phyloP scores from a whole-genome alignment of 1,140 invertebrate species.

The Scaptomyza montana region DNA sequence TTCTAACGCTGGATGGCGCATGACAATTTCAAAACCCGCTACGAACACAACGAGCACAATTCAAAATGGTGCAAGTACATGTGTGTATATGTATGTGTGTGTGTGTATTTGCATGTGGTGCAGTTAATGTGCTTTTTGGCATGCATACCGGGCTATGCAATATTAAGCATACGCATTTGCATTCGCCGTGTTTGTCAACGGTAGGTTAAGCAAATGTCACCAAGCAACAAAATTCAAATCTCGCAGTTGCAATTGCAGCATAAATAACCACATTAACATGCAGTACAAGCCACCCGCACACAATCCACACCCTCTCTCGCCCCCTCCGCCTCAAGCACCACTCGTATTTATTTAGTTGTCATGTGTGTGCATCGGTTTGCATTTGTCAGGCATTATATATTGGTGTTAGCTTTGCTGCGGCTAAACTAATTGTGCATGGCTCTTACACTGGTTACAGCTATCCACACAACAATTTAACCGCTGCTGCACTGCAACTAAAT shows the following conservation, averaged over 20 bases:
- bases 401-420: slow-evolving; percentile 70
- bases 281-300: not conserved
- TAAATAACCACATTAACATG: slow-evolving; percentile 41
- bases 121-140: slow-evolving; percentile 78
- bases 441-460: not conserved
- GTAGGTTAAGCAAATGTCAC: slow-evolving; percentile 73
- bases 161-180: slow-evolving; percentile 69
- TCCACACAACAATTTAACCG: no score
- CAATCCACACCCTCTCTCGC: not conserved
- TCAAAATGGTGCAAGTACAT: slow-evolving; percentile 11
- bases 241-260: slow-evolving; percentile 26
- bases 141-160: slow-evolving; percentile 73
- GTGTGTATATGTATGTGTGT: not conserved
- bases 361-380: slow-evolving; percentile 48
- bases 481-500: no score
- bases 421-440: slow-evolving; percentile 73
- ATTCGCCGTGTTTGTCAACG: slow-evolving; percentile 59
- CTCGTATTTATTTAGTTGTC: slow-evolving; percentile 49
- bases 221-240: slow-evolving; percentile 65
- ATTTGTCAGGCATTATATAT: slow-evolving; percentile 56
- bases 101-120: slow-evolving; percentile 35
- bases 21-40: slow-evolving; percentile 60
- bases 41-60: slow-evolving; percentile 49
- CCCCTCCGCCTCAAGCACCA: not conserved
- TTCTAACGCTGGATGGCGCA: slow-evolving; percentile 64